These are phyloP conservation scores for Carassius carassius DNA, from an alignment of 2,113 vertebrate genomes.

Conservation along the genomic window DNA sequence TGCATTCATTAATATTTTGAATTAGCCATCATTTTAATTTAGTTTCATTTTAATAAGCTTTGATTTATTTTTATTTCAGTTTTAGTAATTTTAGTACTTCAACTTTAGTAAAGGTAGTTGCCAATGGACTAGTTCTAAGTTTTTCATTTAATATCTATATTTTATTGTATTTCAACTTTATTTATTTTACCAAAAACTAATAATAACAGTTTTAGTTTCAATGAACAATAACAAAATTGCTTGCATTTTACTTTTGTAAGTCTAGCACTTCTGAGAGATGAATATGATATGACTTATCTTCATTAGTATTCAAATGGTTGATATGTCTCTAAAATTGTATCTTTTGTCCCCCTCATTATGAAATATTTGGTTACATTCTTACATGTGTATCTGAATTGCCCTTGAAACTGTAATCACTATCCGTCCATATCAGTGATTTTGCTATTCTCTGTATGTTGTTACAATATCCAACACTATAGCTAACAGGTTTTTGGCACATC, in stretches of 20 bases:
- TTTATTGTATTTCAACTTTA: neutral
- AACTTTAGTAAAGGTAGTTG: neutral
- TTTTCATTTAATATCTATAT: neutral
- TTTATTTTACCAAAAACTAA: neutral
- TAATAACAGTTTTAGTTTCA: neutral
- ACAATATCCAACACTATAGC: slow-evolving; percentile 19
- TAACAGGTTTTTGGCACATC: slow-evolving; percentile 20
- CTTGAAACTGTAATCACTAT: neutral
- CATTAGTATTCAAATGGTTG: neutral
- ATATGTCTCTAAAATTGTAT: neutral
- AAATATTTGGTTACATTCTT: neutral
- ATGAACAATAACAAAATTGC: neutral
- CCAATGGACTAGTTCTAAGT: neutral
- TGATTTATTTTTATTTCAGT: neutral
- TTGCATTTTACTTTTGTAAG: neutral
- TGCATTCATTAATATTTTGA: neutral
- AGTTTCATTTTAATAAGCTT: neutral
- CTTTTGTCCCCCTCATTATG: neutral
- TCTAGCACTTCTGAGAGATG: neutral
- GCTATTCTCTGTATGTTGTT: neutral
- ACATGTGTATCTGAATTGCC: neutral
- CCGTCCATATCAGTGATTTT: neutral
- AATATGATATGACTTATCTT: neutral
- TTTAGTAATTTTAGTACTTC: neutral
- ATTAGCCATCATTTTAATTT: neutral